Percentiles rank a stretch among this genome's conserved stretches.
Evolutionary conservation across 2,888 invertebrate genomes (phyloP).

Genomic region (Diplolepis rosae): DNA sequence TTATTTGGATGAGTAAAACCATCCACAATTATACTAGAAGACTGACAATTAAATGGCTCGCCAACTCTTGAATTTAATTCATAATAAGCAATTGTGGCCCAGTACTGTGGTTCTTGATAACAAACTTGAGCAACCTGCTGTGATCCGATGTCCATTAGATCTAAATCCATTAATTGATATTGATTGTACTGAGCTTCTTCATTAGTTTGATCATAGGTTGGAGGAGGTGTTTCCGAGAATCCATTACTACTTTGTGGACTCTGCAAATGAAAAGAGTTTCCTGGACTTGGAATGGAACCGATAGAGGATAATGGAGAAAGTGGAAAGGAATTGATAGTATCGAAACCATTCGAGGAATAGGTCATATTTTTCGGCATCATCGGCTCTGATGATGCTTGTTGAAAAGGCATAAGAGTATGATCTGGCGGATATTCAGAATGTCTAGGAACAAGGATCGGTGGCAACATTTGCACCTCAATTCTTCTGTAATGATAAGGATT

Average conservation of each 20-base stretch:
- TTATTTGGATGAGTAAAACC: constrained; percentile 96
- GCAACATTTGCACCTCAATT: constrained; percentile 43
- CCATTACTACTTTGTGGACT: not conserved
- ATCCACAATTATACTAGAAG: constrained; percentile 92
- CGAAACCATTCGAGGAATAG: not conserved
- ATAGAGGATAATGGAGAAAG: not conserved
- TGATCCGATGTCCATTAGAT: not conserved
- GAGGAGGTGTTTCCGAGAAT: not conserved
- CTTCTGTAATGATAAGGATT: constrained; percentile 54
- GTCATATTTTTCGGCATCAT: constrained; percentile 19
- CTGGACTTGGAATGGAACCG: constrained; percentile 2
- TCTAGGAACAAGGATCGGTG: constrained; percentile 19
- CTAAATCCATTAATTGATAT: not conserved
- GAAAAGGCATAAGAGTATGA: not conserved
- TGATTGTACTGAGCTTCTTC: not conserved
- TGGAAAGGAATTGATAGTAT: not conserved
- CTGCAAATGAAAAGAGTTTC: not conserved
- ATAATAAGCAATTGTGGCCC: constrained; percentile 97
- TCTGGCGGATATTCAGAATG: constrained; percentile 4
- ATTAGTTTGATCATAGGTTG: not conserved
- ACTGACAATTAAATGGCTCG: constrained; percentile 92
- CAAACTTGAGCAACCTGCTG: constrained; percentile 7
- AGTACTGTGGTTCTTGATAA: constrained; percentile 85
- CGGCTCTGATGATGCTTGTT: not conserved
- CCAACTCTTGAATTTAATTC: constrained; percentile 97